Base-by-base conservation (phyloP, 64 coral and sea anemone species). In the Montipora capricornis region DNA sequence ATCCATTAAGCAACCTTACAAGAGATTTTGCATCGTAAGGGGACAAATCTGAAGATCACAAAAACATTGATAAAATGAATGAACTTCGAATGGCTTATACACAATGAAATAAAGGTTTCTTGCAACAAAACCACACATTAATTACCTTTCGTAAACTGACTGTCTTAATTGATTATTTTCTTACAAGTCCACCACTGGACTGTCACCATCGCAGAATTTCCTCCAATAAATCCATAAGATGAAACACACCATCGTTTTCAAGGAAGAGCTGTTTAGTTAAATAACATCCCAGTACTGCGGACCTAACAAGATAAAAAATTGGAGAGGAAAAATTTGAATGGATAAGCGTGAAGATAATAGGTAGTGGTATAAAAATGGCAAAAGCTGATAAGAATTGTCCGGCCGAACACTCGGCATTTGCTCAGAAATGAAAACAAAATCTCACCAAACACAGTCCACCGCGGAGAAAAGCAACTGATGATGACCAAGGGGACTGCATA, bases 221-320 rank as follows among this genome's bases (percentile, higher is more conserved):
- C 95, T 99, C 89, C 57, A 99, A 90, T 24, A 99, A 89, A 71
- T 99, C 98, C 49, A 99, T 87, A 10, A 99, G 87, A 51, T 94
- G 83, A 83, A 99, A 99, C 8, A 99, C 70, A 8, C 98, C 98
- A 96, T 99, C 98, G 9, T 88, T 87, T 73, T 99, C 98, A 50
- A 99, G 68, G 66, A 99, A 99, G 20, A 94, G 59, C 77, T 99
- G 94, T 68, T 99, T 95, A 24, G 95, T 96, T 16, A 99, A 83
- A 71, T 92, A 99, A 50, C 94, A 99, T 84, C 98, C 98, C 52
- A 99, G 80, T 44, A 99, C 75, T 15, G 98, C 83, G 67, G 98
- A 99, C 98, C 98, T 99, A 47, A 20, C 10, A 15, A 9, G 11
- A 53, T 77, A 37, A 89, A 2, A 81, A 80, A n/a, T 17, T 51